Percentiles rank a stretch among this genome's conserved stretches.
Conservation (phyloP, 2,888 invertebrate genomes). For the Xestobium rufovillosum region DNA sequence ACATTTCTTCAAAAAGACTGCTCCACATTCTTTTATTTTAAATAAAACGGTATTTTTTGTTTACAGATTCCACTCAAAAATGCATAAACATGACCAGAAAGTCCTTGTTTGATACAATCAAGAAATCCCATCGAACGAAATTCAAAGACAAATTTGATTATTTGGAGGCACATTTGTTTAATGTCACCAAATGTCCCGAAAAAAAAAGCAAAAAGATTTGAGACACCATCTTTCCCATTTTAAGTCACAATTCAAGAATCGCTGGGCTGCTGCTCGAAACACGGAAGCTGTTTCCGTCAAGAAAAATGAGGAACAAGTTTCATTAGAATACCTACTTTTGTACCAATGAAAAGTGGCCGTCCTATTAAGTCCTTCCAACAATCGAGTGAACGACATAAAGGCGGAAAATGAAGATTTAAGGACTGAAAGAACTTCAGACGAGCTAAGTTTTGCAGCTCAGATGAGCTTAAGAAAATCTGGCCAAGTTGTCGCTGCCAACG, state of each 20-base stretch:
- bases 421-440: not conserved
- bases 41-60: too few relatives aligned
- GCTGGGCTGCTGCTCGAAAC: not conserved
- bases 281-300: not conserved
- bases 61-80: too few relatives aligned
- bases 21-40: too few relatives aligned
- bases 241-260: not conserved
- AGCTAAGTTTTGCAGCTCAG: not conserved
- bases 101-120: not conserved
- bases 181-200: not conserved
- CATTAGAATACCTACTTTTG: not conserved
- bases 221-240: not conserved
- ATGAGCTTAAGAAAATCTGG: slow-evolving; percentile 1
- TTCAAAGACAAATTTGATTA: not conserved
- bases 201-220: not conserved
- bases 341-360: not conserved
- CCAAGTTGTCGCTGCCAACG: not conserved
- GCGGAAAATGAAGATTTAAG: not conserved
- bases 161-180: not conserved
- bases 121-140: not conserved
- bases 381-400: not conserved
- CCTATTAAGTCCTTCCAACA: not conserved
- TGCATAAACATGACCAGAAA: too few relatives aligned
- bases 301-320: not conserved
- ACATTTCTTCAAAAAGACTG: too few relatives aligned